Evolutionary conservation across 1,140 invertebrate species (phyloP).

Genomic region (Lasioglossum albipes): DNA sequence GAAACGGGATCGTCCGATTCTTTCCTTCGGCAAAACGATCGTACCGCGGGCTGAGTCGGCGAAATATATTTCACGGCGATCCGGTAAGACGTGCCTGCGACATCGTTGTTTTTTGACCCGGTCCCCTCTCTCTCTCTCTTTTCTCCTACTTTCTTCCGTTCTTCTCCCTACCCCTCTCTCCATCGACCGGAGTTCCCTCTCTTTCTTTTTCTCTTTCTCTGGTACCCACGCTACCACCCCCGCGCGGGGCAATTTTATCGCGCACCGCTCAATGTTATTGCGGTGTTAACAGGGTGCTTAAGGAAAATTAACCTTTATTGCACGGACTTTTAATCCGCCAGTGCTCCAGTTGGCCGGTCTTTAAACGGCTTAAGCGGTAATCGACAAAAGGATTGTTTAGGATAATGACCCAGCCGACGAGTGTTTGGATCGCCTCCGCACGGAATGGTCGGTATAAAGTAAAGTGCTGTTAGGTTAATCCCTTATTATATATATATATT

Average conservation of each 20-base stretch:
- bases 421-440: constrained; percentile 24
- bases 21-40: constrained; percentile 58
- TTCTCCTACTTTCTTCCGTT: background rate
- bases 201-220: no score
- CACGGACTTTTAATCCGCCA: constrained; percentile 59
- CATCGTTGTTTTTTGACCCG: constrained; percentile 46
- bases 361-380: constrained; percentile 60
- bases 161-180: no score
- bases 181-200: no score
- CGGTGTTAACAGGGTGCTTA: constrained; percentile 62
- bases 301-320: constrained; percentile 66
- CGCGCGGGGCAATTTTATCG: constrained; percentile 50
- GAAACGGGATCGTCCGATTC: constrained; percentile 47
- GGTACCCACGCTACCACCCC: background rate
- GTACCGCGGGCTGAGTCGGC: constrained; percentile 60
- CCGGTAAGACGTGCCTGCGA: constrained; percentile 50
- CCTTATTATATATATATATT: constrained; percentile 11
- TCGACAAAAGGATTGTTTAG: constrained; percentile 60
- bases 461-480: constrained; percentile 6
- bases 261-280: constrained; percentile 54
- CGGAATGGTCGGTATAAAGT: constrained; percentile 10
- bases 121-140: background rate
- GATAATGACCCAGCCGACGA: constrained; percentile 44
- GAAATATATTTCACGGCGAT: constrained; percentile 63
- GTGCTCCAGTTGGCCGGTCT: constrained; percentile 51